Evolutionary conservation across 2,797 vertebrate species (phyloP).

Genomic region (Arrhamphus sclerolepis): DNA sequence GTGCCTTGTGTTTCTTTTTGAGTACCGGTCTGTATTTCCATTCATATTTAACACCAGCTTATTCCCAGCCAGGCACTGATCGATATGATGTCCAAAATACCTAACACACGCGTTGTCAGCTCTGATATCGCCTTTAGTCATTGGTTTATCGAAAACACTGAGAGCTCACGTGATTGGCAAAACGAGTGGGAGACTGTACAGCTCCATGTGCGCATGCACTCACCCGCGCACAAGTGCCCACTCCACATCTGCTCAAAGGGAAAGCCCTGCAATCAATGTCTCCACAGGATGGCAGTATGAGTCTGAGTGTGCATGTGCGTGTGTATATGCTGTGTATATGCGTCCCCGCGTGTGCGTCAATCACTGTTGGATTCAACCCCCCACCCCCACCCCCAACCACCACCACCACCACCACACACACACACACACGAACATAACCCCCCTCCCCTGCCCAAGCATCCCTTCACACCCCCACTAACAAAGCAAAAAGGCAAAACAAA

Average conservation of each 20-base stretch:
- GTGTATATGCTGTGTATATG: constrained; percentile 6
- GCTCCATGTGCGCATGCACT: constrained; percentile 14
- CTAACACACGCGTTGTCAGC: too few relatives aligned
- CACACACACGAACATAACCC: neutral
- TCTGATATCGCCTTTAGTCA: too few relatives aligned
- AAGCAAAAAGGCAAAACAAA: constrained; percentile 1
- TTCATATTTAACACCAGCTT: too few relatives aligned
- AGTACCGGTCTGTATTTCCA: too few relatives aligned
- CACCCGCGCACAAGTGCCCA: constrained; percentile 31
- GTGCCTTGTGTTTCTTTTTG: too few relatives aligned
- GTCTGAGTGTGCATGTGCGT: constrained; percentile 46
- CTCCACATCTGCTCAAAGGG: constrained; percentile 41
- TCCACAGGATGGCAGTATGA: constrained; percentile 84
- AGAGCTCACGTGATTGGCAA: constrained; percentile 37
- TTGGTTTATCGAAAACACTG: neutral
- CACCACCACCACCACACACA: neutral
- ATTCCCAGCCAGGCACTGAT: too few relatives aligned
- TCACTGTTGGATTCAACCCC: constrained; percentile 80
- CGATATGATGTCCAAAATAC: too few relatives aligned
- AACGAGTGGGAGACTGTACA: constrained; percentile 19
- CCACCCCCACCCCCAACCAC: neutral
- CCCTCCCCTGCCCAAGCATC: too few relatives aligned
- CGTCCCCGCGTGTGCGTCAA: constrained; percentile 44
- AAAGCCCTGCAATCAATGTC: constrained; percentile 68
- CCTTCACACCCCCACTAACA: too few relatives aligned